A percentile compares a stretch with the other conserved stretches of the same genome.
These are phyloP conservation scores for Drosophila ercepeae DNA, from an alignment of 1,140 invertebrate species.

Conservation along the genomic window DNA sequence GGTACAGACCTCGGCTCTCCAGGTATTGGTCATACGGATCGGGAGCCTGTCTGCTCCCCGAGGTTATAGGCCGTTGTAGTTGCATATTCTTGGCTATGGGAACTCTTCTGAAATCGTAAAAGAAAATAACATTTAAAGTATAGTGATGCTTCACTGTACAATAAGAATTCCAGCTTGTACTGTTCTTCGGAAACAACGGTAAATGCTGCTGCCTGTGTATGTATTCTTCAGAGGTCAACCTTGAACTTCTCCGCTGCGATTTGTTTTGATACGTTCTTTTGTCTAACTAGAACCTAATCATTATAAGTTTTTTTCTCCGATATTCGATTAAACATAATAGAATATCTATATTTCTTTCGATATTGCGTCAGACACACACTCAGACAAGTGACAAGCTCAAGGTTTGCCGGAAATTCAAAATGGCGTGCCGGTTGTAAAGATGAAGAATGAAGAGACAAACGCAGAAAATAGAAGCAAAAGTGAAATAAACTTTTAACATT, in stretches of 20 bases:
- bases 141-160: neutral
- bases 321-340: too few relatives aligned
- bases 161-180: too few relatives aligned
- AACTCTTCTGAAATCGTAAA: neutral
- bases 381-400: too few relatives aligned
- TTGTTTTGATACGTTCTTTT: neutral
- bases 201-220: neutral
- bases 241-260: neutral
- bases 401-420: too few relatives aligned
- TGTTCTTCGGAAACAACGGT: neutral
- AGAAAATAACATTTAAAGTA: neutral
- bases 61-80: conserved; percentile 74
- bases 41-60: conserved; percentile 79
- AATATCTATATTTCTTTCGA: too few relatives aligned
- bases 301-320: too few relatives aligned
- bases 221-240: neutral
- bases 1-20: conserved; percentile 89
- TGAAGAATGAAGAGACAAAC: neutral
- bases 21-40: conserved; percentile 90
- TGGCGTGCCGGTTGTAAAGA: neutral
- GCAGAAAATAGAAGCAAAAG: neutral
- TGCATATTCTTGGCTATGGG: conserved; percentile 18
- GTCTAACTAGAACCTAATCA: neutral
- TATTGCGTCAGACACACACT: too few relatives aligned
- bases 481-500: neutral